These are phyloP conservation scores for Sebastiscus albofasciatus DNA, from an alignment of 2,797 vertebrate species.

Conservation along the genomic window DNA sequence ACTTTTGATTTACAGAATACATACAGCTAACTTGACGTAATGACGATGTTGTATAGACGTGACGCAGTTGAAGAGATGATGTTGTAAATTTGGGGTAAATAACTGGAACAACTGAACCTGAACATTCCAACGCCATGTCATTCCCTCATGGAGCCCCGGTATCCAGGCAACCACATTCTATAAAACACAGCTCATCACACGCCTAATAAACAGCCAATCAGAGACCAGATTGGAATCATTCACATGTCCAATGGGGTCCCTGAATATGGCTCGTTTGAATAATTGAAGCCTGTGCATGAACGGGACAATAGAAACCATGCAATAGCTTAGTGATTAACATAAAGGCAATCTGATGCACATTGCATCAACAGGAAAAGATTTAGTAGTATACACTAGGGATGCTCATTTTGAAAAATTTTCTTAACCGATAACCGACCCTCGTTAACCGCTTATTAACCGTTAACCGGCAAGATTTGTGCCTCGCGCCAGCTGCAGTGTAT, in stretches of 20 bases:
- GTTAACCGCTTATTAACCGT: too few species aligned
- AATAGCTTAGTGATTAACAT: background rate
- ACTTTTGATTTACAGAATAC: background rate
- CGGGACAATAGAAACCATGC: background rate
- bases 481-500: too few species aligned
- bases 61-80: background rate
- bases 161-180: conserved; percentile 66
- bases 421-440: too few species aligned
- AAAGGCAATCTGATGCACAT: background rate
- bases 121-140: conserved; percentile 31
- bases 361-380: background rate
- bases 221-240: conserved; percentile 9
- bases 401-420: too few species aligned
- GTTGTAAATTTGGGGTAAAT: conserved; percentile 9
- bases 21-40: background rate
- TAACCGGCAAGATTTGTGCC: too few species aligned
- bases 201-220: conserved; percentile 48
- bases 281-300: conserved; percentile 15
- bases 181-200: conserved; percentile 25
- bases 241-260: background rate
- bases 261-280: conserved; percentile 29
- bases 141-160: conserved; percentile 29
- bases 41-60: background rate
- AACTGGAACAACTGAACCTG: conserved; percentile 36
- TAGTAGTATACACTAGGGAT: too few species aligned